A percentile compares a stretch with the other conserved stretches of the same genome.
These are phyloP conservation scores for Urechis unicinctus DNA, from an alignment of 2,888 invertebrate genomes.

Conservation along the genomic window DNA sequence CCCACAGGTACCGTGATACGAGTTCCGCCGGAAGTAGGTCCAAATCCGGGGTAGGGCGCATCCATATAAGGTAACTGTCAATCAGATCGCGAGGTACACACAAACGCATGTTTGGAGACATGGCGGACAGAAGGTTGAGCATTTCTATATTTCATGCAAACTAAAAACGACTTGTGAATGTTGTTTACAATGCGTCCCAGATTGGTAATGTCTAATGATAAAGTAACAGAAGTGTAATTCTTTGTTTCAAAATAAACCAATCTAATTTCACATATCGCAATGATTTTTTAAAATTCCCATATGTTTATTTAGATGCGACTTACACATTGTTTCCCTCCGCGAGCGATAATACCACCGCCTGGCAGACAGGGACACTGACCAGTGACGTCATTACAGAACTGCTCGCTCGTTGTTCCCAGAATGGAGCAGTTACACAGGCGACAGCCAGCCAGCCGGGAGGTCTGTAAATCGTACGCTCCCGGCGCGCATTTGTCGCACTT, in stretches of 20 bases:
- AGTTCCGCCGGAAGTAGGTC: conserved; percentile 19
- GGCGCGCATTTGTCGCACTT: conserved; percentile 11
- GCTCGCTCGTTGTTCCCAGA: conserved; percentile 7
- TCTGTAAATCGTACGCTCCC: conserved; percentile 10
- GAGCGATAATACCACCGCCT: conserved; percentile 4
- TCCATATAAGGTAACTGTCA: conserved; percentile 13
- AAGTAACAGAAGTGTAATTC: too few relatives aligned
- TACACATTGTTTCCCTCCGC: conserved; percentile 11
- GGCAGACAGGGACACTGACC: conserved; percentile 16
- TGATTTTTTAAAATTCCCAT: background rate
- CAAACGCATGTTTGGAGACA: too few relatives aligned
- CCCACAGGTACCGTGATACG: conserved; percentile 9
- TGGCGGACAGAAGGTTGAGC: too few relatives aligned
- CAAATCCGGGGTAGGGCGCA: conserved; percentile 7
- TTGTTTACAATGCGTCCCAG: too few relatives aligned
- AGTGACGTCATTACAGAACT: conserved; percentile 9
- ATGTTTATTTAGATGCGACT: conserved; percentile 4
- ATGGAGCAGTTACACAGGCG: conserved; percentile 13
- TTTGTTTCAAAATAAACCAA: too few relatives aligned
- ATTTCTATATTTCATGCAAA: too few relatives aligned
- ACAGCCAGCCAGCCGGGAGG: conserved; percentile 10
- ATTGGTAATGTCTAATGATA: too few relatives aligned
- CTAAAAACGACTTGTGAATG: too few relatives aligned
- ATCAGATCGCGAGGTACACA: too few relatives aligned
- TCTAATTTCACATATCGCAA: too few relatives aligned